Percentiles rank a stretch among this genome's conserved stretches.
Evolutionary conservation across 2,113 vertebrate genomes (phyloP).

Genomic region (Hypomesus transpacificus): DNA sequence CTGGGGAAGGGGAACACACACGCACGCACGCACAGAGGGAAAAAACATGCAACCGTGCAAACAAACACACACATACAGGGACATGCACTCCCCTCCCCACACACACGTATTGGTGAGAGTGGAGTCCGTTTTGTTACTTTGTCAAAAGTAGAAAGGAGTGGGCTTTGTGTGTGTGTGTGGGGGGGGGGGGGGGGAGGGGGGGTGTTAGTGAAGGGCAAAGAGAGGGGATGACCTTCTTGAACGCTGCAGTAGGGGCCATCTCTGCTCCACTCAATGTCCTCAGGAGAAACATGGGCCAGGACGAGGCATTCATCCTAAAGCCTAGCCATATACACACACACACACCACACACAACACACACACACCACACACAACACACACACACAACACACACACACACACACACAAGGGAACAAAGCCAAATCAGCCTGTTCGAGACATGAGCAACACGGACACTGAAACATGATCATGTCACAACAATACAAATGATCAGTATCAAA

Average conservation of each 20-base stretch:
- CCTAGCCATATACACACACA: conserved; percentile 63
- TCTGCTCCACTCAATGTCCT: conserved; percentile 90
- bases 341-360: background rate
- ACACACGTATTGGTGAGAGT: background rate
- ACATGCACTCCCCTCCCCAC: background rate
- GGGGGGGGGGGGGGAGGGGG: background rate
- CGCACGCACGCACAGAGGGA: background rate
- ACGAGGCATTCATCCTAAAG: conserved; percentile 92
- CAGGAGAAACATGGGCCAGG: conserved; percentile 96
- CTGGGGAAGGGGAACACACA: conserved; percentile 53
- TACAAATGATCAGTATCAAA: too few relatives aligned
- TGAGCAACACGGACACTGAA: too few relatives aligned
- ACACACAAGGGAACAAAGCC: too few relatives aligned
- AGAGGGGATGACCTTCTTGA: conserved; percentile 81
- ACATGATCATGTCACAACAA: too few relatives aligned
- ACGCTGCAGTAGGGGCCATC: conserved; percentile 83
- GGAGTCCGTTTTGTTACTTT: too few relatives aligned
- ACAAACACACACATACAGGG: background rate
- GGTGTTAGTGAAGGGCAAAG: too few relatives aligned
- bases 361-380: too few relatives aligned
- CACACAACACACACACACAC: too few relatives aligned
- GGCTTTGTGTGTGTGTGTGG: background rate
- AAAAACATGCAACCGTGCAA: background rate
- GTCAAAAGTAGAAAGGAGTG: too few relatives aligned
- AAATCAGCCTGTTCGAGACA: too few relatives aligned